Base-by-base conservation (phyloP, 2,888 invertebrate genomes). In the Strigamia maritima region DNA sequence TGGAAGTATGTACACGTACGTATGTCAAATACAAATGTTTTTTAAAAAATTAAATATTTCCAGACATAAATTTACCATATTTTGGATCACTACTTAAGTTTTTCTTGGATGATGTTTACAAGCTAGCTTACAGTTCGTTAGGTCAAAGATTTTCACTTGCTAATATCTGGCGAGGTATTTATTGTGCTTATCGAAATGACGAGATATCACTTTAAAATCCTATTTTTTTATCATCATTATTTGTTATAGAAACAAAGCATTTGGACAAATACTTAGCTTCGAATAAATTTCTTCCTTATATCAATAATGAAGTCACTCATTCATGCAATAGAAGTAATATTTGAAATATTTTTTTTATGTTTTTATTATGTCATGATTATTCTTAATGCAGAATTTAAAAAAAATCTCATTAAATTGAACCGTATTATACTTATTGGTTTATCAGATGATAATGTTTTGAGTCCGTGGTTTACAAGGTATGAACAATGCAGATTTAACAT, bases 1-100 rank as follows among this genome's bases (percentile, higher is more conserved):
- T 8, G 70, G 70, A 70, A 70, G 70, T 70, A 26, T 70, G 70
- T 24, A 12, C n/a, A n/a, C n/a, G n/a, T n/a, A n/a, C n/a, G n/a
- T n/a, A n/a, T n/a, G n/a, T n/a, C n/a, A n/a, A n/a, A n/a, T n/a
- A n/a, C n/a, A n/a, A n/a, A n/a, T n/a, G n/a, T n/a, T n/a, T n/a
- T n/a, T n/a, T 65, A 24, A 10, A 22, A 28, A 70, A 70, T 28
- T 28, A 4, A 16, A 26, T 19, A 54, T 54, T 54, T 54, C 1
- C 14, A 49, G 49, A 49, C 6, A 49, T 49, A 35, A 6, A 6
- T 35, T 35, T 35, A 6, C 35, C 35, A 35, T 35, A 35, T 35
- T 35, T 35, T 35, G 35, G 35, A 35, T 0, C 35, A 35, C 35
- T 35, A 8, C 35, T 35, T 35, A 35, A 35, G 35, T 6, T 35